Evolutionary conservation across 2,888 invertebrate species (phyloP).

Genomic region (Drosophila trichaetosa): DNA sequence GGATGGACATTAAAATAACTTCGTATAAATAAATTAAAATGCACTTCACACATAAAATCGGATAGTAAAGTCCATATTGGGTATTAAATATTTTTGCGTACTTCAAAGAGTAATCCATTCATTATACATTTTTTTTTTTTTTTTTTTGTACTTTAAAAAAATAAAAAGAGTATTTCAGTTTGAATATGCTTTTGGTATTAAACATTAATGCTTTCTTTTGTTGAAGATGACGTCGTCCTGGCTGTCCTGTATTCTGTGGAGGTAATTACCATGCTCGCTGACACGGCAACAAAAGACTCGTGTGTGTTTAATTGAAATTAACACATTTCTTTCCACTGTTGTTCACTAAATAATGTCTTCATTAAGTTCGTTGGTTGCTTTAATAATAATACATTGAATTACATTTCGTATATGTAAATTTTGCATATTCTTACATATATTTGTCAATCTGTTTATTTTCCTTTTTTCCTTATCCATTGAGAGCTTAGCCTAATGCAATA

Average conservation of each 20-base stretch:
- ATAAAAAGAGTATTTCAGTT: constrained; percentile 3
- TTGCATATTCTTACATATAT: background rate
- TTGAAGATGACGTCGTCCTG: constrained; percentile 66
- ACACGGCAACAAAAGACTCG: constrained; percentile 37
- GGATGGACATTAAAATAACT: background rate
- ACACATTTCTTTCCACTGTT: constrained; percentile 2
- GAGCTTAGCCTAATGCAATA: constrained; percentile 6
- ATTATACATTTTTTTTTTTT: background rate
- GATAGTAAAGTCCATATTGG: background rate
- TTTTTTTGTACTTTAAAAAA: too few relatives aligned
- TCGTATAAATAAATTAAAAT: background rate
- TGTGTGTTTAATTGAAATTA: constrained; percentile 61
- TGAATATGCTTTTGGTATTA: background rate
- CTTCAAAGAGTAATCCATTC: background rate
- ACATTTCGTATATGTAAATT: background rate
- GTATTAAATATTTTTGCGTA: background rate
- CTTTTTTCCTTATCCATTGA: background rate
- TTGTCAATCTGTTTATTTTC: background rate
- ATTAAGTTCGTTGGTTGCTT: constrained; percentile 26
- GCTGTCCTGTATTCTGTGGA: constrained; percentile 6
- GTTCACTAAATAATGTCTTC: constrained; percentile 46
- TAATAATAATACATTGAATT: background rate
- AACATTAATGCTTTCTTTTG: constrained; percentile 32
- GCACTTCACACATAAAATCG: background rate
- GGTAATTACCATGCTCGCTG: constrained; percentile 55